phyloP scores from a whole-genome alignment of 1,140 invertebrate genomes.

The Apocrypta bakeri region DNA sequence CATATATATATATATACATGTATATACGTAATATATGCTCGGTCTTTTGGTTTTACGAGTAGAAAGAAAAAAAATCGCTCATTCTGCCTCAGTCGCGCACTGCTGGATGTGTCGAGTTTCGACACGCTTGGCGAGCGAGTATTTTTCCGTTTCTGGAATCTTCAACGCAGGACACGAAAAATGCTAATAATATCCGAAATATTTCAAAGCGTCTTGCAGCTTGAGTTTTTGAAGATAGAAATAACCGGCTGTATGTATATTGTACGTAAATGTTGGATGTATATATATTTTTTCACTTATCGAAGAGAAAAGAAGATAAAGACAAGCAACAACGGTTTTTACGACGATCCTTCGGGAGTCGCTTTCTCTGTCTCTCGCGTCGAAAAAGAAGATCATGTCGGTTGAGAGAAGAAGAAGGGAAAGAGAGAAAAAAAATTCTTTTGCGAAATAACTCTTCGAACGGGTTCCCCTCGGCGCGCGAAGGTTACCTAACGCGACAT shows the following conservation, averaged over 20 bases:
- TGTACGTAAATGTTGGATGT: too few species aligned
- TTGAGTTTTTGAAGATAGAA: neutral
- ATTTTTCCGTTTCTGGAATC: neutral
- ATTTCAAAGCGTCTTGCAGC: neutral
- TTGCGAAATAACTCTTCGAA: conserved; percentile 39
- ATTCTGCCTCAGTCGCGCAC: neutral
- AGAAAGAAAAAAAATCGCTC: neutral
- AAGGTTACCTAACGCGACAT: conserved; percentile 64
- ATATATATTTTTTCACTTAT: neutral
- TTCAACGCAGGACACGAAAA: neutral
- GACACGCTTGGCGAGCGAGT: neutral
- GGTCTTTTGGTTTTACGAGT: neutral
- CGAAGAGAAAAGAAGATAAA: too few species aligned
- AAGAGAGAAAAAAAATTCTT: neutral
- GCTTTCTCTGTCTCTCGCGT: neutral
- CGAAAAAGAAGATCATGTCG: neutral
- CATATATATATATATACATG: neutral
- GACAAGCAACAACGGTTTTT: too few species aligned
- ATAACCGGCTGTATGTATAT: too few species aligned
- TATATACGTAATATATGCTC: neutral
- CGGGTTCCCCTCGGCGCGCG: conserved; percentile 55
- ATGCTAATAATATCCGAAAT: neutral
- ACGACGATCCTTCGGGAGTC: neutral
- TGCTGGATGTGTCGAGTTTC: neutral
- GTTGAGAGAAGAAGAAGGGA: neutral